phyloP scores from a whole-genome alignment of 2,797 vertebrate genomes.

The Antrozous pallidus region DNA sequence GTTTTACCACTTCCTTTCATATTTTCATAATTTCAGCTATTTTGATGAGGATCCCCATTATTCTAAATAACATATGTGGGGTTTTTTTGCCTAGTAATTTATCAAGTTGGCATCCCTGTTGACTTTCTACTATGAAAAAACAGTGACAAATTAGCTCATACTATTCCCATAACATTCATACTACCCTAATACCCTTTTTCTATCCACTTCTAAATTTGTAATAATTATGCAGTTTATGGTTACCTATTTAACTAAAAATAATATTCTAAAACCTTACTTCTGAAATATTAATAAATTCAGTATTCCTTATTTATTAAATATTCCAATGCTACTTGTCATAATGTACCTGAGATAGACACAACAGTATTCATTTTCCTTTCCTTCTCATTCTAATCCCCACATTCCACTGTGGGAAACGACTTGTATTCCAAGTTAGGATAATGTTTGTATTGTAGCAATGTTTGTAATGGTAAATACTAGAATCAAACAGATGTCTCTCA shows the following conservation, averaged over 20 bases:
- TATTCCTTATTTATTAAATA: neutral
- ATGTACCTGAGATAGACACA: neutral
- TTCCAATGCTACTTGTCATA: neutral
- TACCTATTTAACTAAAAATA: neutral
- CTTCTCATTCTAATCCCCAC: no score
- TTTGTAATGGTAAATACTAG: neutral
- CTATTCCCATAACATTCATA: neutral
- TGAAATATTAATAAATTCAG: neutral
- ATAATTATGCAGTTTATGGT: neutral
- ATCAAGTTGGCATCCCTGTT: neutral
- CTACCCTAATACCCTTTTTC: neutral
- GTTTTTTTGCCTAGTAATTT: neutral
- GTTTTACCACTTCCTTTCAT: neutral
- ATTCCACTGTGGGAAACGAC: neutral
- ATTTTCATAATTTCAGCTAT: neutral
- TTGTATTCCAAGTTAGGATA: neutral
- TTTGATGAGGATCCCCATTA: neutral
- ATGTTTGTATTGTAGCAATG: neutral
- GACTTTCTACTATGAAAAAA: neutral
- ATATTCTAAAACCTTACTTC: neutral
- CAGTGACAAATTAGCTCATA: neutral
- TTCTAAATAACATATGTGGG: neutral
- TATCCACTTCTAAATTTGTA: neutral
- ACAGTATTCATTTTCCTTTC: neutral
- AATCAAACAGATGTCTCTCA: neutral